Percentiles rank a stretch among this genome's conserved stretches.
Conservation (phyloP, 2,113 vertebrate genomes). For the Setophaga coronata region DNA sequence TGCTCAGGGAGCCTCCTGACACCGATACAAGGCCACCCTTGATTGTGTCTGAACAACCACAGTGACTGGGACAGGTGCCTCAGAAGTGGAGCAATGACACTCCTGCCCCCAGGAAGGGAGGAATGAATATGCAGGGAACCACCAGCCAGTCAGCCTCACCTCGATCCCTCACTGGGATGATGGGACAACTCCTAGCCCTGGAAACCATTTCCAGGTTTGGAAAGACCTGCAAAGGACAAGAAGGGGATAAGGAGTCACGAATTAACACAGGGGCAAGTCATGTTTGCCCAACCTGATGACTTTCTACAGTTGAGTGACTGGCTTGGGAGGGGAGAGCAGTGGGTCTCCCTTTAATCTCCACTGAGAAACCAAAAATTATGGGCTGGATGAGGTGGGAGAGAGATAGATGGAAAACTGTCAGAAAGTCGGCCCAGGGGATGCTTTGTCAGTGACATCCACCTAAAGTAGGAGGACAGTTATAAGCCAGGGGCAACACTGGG, state of each 20-base stretch:
- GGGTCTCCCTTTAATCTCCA: background rate
- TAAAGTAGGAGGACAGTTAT: background rate
- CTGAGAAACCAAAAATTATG: background rate
- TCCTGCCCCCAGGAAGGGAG: background rate
- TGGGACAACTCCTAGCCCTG: background rate
- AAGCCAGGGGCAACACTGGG: background rate
- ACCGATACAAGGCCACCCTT: rapidly evolving
- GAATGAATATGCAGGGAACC: background rate
- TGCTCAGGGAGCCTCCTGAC: background rate
- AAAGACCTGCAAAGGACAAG: background rate
- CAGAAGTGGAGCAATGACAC: background rate
- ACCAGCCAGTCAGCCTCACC: background rate
- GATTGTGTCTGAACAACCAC: background rate
- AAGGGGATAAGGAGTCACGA: background rate
- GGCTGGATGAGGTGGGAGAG: background rate
- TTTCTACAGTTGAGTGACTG: background rate
- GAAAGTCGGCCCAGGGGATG: rapidly evolving
- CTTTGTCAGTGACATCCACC: background rate
- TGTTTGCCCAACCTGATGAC: background rate
- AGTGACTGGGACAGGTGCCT: background rate
- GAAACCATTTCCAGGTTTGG: background rate
- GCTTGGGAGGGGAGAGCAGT: background rate
- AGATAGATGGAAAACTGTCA: background rate
- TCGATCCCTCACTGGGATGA: rapidly evolving
- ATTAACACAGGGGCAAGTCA: background rate